These are phyloP conservation scores for Macrophya annulata DNA, from an alignment of 2,888 invertebrate genomes.

Conservation along the genomic window DNA sequence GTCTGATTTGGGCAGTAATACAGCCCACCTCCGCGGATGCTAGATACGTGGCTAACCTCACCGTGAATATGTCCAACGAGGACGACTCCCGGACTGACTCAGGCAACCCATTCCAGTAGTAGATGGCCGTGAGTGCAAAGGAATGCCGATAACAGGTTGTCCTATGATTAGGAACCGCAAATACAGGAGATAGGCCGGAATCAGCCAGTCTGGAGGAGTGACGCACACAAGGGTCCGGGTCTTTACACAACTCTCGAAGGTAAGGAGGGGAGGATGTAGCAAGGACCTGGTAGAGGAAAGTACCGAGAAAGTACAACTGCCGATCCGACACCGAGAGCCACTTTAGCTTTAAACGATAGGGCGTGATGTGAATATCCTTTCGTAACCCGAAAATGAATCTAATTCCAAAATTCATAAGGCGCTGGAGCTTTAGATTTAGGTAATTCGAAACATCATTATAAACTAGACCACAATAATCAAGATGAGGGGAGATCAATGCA, in stretches of 20 bases:
- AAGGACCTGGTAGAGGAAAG: background rate
- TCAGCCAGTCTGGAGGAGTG: background rate
- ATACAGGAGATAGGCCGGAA: background rate
- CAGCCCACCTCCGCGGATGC: too few relatives aligned
- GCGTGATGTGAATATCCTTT: slow-evolving; percentile 5
- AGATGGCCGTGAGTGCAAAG: too few relatives aligned
- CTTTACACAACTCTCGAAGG: slow-evolving; percentile 6
- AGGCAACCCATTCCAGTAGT: too few relatives aligned
- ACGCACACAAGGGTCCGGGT: background rate
- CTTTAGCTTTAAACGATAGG: background rate
- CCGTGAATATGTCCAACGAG: background rate
- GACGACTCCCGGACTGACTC: background rate
- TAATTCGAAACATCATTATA: background rate
- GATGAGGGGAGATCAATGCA: too few relatives aligned
- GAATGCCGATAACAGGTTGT: slow-evolving; percentile 33
- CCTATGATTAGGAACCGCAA: slow-evolving; percentile 21
- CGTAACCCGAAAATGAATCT: background rate
- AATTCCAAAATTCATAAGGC: too few relatives aligned
- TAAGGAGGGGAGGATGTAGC: background rate
- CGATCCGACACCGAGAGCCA: background rate
- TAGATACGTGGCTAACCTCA: background rate
- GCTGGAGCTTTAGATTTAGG: background rate
- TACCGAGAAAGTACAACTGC: background rate
- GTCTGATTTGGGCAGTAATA: background rate
- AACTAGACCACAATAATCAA: too few relatives aligned